Conservation (phyloP, 2,888 invertebrate genomes). For the Paralinhomoeus sp. region DNA sequence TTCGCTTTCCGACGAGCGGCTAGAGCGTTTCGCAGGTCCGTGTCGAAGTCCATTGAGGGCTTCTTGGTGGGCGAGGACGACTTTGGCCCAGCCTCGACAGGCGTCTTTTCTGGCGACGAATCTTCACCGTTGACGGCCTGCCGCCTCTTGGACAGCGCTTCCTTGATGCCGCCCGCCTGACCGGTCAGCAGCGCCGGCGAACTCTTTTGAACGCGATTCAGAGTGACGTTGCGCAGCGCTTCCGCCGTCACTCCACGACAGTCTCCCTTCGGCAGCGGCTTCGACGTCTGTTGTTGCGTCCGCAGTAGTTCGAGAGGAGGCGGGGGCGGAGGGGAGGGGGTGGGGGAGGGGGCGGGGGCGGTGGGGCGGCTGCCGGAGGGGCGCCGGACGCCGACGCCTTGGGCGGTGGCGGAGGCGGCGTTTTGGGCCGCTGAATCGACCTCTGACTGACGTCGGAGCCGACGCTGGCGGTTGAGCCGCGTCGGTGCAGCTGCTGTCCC, state of each 20-base stretch:
- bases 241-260: slow-evolving; percentile 11
- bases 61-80: slow-evolving; percentile 1
- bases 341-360: slow-evolving; percentile 24
- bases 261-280: too few species aligned
- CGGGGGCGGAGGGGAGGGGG: too few species aligned
- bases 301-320: too few species aligned
- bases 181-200: neutral
- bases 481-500: too few species aligned
- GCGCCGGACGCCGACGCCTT: slow-evolving; percentile 10
- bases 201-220: neutral
- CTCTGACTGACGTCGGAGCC: too few species aligned
- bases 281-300: too few species aligned
- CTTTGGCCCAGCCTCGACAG: neutral
- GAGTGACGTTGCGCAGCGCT: slow-evolving; percentile 6
- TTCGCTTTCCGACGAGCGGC: neutral
- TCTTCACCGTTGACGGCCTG: neutral
- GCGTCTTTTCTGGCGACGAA: neutral
- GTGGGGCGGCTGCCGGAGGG: slow-evolving; percentile 14
- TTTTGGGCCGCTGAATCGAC: slow-evolving; percentile 11
- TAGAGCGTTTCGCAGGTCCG: slow-evolving; percentile 13
- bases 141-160: neutral
- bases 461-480: neutral
- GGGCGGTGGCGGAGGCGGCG: slow-evolving; percentile 47
- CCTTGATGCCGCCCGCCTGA: neutral
- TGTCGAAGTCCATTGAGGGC: slow-evolving; percentile 17